Base-by-base conservation (phyloP, 53 echinoderm and acorn worm genomes). In the Stichopus horrens region DNA sequence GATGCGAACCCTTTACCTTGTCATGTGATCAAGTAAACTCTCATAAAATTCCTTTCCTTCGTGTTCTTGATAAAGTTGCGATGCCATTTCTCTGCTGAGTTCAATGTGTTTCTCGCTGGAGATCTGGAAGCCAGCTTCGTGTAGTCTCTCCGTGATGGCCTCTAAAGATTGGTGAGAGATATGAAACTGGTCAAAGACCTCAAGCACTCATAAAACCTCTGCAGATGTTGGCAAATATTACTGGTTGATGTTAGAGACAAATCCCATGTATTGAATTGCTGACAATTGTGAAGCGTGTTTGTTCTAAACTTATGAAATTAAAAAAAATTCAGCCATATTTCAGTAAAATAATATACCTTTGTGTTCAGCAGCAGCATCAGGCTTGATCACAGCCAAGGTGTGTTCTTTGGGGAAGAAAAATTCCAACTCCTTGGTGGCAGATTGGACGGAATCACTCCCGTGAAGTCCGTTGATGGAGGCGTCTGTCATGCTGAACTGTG, bases 31-130 rank as follows among this genome's bases (percentile, higher is more conserved):
- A 63, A 96, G 76, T 13, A 99, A 91, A 53, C 90, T 91, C 9
- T 99, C 96, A 90, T 92, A 96, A 92, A 99, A 99, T 74, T 99
- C 99, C 74, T 96, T 99, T 75, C 99, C 99, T 53, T 99, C 99
- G 55, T 99, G 99, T 67, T 99, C 99, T 73, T 91, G 86, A 88
- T 99, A 96, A 77, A 99, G 94, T 77, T 99, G 94, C 21, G 90
- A 78, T 54, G 99, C 99, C 11, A 99, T 85, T 51, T 99, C 99
- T 63, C 89, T 92, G 59, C 89, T 90, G 37, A 99, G 86, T 21
- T 96, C 92, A 9, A 93, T 84, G 23, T 96, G 92, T 68, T 94
- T 94, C 82, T 94, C 93, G 10, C 93, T 88, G 52, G 94, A 93
- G 81, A 99, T 99, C 83, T 94, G 90, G 68, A 99, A 99, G 11